Base-by-base conservation (phyloP, 2,888 invertebrate species). In the Anoplius nigerrimus region DNA sequence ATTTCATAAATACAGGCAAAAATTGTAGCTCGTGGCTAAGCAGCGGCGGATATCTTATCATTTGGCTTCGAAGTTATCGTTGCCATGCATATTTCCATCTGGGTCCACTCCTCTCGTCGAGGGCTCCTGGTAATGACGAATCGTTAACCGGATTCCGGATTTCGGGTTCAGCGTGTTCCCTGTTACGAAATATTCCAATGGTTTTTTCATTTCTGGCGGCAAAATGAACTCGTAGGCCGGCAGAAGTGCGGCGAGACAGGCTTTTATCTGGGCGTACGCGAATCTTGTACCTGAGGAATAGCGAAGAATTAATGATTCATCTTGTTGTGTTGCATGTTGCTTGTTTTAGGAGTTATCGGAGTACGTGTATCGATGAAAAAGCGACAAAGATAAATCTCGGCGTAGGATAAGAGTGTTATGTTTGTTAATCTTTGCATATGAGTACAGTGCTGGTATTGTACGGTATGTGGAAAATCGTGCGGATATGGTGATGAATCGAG, bases 261-360 rank as follows among this genome's bases (percentile, higher is more conserved):
- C 81, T 73, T 86, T 87, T 16, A 82, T 80, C 58, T 88, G 87
- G 64, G 80, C 78, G 56, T 79, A 78, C 1, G 85, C 87, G 56
- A 87, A 87, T 58, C 84, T 76, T 69, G 80, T 80, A 34, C 86
- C 87, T 87, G 80, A 52, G 45, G 27, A 20, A 57, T 18, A 52
- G 52, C 18, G 27, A 63, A 20, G 6, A 21, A 51, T 62, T 18
- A 24, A 34, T 57, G 18, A 16, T 46, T 53, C 22, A 8, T 52
- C 20, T n/a, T 11, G 22, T 52, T 18, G 15, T 18, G 11, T 13
- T 22, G 52, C 11, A 18, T 3, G 20, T 5, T 4, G 22, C 4
- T 5, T 34, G 34, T 34, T 2, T 34, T 6, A 34, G 6, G 4
- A 13, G 8, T 34, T 34, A 34, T 6, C 1, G 34, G 11, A 6